Percentiles rank a stretch among this genome's conserved stretches.
phyloP scores from a whole-genome alignment of 1,140 invertebrate genomes.

The Prorops nasuta region DNA sequence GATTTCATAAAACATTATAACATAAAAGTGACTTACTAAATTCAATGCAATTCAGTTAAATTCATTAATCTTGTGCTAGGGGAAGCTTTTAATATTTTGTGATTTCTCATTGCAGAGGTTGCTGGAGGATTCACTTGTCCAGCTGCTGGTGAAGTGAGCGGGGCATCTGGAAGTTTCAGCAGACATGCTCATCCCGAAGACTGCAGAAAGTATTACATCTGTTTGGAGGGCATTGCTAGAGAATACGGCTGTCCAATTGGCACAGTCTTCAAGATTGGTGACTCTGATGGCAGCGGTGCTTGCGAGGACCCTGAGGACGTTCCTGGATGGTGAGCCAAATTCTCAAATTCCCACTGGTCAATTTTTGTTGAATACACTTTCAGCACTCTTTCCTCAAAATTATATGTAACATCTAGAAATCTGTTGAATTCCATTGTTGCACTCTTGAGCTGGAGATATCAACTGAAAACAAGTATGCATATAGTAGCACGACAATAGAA shows the following conservation, averaged over 20 bases:
- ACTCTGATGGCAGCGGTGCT: conserved; percentile 82
- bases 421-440: too few relatives aligned
- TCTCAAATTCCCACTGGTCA: too few relatives aligned
- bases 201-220: conserved; percentile 94
- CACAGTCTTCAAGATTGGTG: conserved; percentile 93
- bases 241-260: conserved; percentile 95
- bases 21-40: too few relatives aligned
- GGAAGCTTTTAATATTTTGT: background rate
- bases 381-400: too few relatives aligned
- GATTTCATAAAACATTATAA: too few relatives aligned
- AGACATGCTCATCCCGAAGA: conserved; percentile 93
- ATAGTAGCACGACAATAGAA: too few relatives aligned
- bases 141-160: conserved; percentile 73
- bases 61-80: too few relatives aligned
- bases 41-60: too few relatives aligned
- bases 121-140: conserved; percentile 87
- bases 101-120: conserved; percentile 67
- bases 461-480: conserved; percentile 5
- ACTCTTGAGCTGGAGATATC: too few relatives aligned
- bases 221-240: conserved; percentile 81
- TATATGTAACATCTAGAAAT: too few relatives aligned
- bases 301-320: conserved; percentile 93
- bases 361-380: too few relatives aligned
- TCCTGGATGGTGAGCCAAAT: conserved; percentile 82
- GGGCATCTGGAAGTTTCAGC: conserved; percentile 82